phyloP scores from a whole-genome alignment of 2,113 vertebrate species.

The Neomonachus schauinslandi region DNA sequence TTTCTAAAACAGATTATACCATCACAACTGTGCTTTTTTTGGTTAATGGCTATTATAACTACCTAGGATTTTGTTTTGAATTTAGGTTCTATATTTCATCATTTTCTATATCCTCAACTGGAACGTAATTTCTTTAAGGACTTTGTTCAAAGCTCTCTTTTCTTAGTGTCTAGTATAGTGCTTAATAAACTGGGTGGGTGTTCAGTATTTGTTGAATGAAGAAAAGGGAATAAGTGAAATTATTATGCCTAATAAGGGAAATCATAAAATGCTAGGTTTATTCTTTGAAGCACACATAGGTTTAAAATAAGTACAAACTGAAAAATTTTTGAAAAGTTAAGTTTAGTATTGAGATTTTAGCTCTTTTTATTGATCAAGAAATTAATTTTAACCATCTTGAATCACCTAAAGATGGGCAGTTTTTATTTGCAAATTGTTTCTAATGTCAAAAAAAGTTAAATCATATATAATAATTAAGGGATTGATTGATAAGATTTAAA shows the following conservation, averaged over 20 bases:
- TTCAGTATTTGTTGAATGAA: background rate
- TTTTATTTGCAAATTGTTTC: background rate
- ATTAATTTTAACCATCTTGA: background rate
- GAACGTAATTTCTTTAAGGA: background rate
- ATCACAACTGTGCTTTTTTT: background rate
- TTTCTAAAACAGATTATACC: background rate
- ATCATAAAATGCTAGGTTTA: background rate
- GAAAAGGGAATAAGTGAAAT: background rate
- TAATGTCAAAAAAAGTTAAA: background rate
- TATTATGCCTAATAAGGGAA: background rate
- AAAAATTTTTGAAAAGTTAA: background rate
- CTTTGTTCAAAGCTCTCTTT: background rate
- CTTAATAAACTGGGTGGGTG: background rate
- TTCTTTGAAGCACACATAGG: background rate
- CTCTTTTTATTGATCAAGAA: background rate
- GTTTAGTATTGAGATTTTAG: background rate
- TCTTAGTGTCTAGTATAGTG: background rate
- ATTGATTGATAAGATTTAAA: background rate
- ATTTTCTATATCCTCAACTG: background rate
- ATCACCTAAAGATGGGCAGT: background rate
- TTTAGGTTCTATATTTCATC: background rate
- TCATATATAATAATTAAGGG: background rate
- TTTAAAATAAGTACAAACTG: background rate
- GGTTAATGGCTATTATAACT: background rate
- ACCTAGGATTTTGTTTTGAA: background rate